Percentiles rank a stretch among this genome's conserved stretches.
phyloP scores from a whole-genome alignment of 30 jellyfish, hydroid and myxozoan genomes.

The Cassiopea andromeda region DNA sequence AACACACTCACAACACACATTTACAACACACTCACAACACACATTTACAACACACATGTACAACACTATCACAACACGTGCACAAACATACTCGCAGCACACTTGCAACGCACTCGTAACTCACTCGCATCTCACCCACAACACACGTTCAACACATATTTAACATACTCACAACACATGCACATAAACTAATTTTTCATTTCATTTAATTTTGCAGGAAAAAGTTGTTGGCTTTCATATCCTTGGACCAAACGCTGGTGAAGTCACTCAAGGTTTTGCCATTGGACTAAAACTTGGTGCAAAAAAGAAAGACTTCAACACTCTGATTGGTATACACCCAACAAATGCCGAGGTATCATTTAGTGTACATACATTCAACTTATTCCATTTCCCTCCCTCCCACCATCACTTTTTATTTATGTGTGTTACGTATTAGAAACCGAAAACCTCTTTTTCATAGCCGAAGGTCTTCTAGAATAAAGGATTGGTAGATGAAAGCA shows the following conservation, averaged over 20 bases:
- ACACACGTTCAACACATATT: too few relatives aligned
- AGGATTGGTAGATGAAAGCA: too few relatives aligned
- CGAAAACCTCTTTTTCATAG: too few relatives aligned
- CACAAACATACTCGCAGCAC: too few relatives aligned
- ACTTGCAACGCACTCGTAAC: too few relatives aligned
- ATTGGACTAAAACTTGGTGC: constrained; percentile 93
- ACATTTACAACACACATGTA: too few relatives aligned
- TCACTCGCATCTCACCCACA: too few relatives aligned
- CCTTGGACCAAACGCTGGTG: constrained; percentile 99
- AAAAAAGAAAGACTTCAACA: constrained; percentile 82
- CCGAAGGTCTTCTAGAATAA: too few relatives aligned
- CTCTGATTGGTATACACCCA: constrained; percentile 95
- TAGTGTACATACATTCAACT: background rate
- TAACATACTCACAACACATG: background rate
- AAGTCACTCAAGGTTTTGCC: constrained; percentile 92
- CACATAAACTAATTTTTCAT: background rate
- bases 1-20: too few relatives aligned
- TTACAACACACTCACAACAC: too few relatives aligned
- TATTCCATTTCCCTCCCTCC: background rate
- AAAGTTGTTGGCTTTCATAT: constrained; percentile 94
- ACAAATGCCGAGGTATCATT: constrained; percentile 89
- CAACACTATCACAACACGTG: too few relatives aligned
- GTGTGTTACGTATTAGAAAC: too few relatives aligned
- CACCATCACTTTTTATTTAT: background rate
- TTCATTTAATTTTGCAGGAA: constrained; percentile 47